Evolutionary conservation across 2,888 invertebrate species (phyloP), one percentile per base, ranked within the genome.

Genomic region (Nephrocerus scutellatus): DNA sequence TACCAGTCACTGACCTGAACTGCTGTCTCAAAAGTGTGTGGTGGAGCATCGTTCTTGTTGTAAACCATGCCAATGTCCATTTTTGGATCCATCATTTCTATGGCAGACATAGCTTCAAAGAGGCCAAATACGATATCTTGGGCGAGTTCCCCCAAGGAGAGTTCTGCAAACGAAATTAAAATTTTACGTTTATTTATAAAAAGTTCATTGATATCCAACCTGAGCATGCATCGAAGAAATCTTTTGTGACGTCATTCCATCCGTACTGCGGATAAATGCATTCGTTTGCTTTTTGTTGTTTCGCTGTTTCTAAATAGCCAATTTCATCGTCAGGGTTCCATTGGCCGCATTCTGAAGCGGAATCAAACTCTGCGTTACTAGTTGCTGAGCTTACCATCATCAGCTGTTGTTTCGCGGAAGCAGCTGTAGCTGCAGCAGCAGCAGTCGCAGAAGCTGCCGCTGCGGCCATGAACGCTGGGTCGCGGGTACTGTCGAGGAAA

Each of bases 11-110:
- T 64, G 63, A 86, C 88, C 61, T 82, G 77, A 20, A 91, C 79
- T 35, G 91, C 87, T 60, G 90, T 86, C 50, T 86, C 82, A 60
- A 95, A 89, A 41, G 84, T 87, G 28, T 88, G 76, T 6, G 89
- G 84, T 58, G 86, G 85, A 40, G 86, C 80, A 56, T 79, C 81
- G 10, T 85, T 85, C 48, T 91, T 76, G 63, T 93, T 93, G 63
- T 92, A 93, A 48, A 89, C 72, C 92, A 97, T 95, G 6, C 97
- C 97, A 2, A 95, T 93, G 74, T 98, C 98, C 97, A 98, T 98
- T 74, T 97, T 98, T 0, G 97, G 96, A 65, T 98, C 97, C 97
- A 97, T 97, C 89, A 98, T 93, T 70, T 98, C 97, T 55, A 98
- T 97, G 1, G 97, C 97, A 1, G 96, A 95, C 97, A 98, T 98